Conservation (phyloP, 2,797 vertebrate species). For the Halcyon badia region DNA sequence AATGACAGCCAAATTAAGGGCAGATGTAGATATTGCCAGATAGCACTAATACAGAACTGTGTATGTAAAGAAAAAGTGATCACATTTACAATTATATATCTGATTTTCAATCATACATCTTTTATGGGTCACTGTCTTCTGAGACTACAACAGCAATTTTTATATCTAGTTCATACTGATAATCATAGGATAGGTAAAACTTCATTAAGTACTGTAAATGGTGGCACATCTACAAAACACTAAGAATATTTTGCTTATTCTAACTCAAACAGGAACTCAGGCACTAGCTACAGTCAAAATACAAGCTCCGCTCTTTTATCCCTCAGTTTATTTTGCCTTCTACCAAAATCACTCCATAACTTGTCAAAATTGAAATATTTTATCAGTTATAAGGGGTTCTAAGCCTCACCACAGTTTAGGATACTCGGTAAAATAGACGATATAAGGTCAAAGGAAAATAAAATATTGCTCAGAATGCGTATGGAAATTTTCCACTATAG, state of each 20-base stretch:
- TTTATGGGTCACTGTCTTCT: slow-evolving; percentile 19
- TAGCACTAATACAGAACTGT: neutral
- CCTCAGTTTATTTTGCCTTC: neutral
- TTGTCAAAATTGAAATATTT: neutral
- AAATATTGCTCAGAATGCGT: neutral
- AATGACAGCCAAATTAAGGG: neutral
- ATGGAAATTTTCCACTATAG: neutral
- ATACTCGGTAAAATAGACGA: neutral
- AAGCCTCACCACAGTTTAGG: neutral
- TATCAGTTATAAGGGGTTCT: neutral
- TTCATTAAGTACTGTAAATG: neutral
- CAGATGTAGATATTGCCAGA: neutral
- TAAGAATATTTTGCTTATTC: neutral
- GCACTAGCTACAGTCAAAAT: neutral
- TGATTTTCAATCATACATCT: neutral
- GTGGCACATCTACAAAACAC: neutral
- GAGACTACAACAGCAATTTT: neutral
- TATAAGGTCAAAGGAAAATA: neutral
- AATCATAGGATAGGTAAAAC: neutral
- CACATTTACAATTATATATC: neutral
- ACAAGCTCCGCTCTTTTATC: neutral
- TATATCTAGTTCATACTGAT: neutral
- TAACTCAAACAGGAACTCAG: neutral
- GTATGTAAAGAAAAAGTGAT: neutral
- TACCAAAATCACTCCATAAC: neutral